Base-by-base conservation (phyloP, 2,797 vertebrate genomes). In the Platyrinchus mystaceus region DNA sequence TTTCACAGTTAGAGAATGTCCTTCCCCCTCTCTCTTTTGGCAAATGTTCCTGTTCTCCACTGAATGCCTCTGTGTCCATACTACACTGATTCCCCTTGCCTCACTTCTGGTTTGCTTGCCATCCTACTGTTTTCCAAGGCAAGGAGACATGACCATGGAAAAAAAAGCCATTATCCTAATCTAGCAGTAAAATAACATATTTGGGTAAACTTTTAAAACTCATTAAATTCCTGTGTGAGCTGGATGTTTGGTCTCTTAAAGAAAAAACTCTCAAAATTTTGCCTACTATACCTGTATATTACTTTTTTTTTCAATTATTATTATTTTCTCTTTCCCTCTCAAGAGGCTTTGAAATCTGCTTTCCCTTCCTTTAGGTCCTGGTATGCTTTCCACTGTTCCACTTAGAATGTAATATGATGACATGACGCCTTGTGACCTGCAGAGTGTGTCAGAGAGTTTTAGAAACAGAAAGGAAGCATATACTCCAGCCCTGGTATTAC, bases 401-500 rank as follows among this genome's bases (percentile, higher is more conserved):
- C 34, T n/a, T 66, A 63, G 58, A 47, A 34, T 67, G 44, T 60
- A 83, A 34, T n/a, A 47, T 0, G 10, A 52, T 94, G 94, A 91
- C 70, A 91, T 95, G 92, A 80, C 30, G 18, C 63, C 64, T 88
- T 86, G 59, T 94, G 86, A 96, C 95, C 95, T 96, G 91, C 67
- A 97, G 96, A 96, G 95, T 96, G 95, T 97, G 93, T 91, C 80
- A 96, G 96, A 96, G 95, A 94, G 91, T 96, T 94, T 95, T 78
- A 73, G 66, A 94, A 96, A 79, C 68, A 60, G 60, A 89, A 84
- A 87, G 64, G 30, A 79, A 88, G 30, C 46, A 8, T 79, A 24
- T 67, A 41, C 53, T 93, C 67, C 56, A 63, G 63, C 88, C n/a
- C 76, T 83, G n/a, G 24, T 39, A 17, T 75, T 74, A 23, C 6